These are phyloP conservation scores for Oxytorus armatus DNA, from an alignment of 2,888 invertebrate genomes.

Conservation along the genomic window DNA sequence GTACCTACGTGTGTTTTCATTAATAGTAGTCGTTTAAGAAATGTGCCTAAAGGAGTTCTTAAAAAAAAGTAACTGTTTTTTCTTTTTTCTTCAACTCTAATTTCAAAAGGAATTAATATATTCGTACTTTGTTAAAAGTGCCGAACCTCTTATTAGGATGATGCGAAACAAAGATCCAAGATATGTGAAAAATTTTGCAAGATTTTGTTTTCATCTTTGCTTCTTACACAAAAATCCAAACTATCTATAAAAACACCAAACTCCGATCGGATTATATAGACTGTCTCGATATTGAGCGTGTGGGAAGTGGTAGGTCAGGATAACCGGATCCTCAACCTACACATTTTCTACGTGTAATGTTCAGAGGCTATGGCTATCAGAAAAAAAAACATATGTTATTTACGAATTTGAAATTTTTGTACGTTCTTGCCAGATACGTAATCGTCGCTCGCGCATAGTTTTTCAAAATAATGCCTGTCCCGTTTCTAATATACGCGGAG, in stretches of 20 bases:
- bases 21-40: no score
- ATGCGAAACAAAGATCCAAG: background rate
- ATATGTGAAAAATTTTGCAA: no score
- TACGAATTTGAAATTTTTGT: no score
- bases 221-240: constrained; percentile 12
- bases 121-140: background rate
- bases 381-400: no score
- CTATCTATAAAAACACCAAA: constrained; percentile 19
- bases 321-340: constrained; percentile 49
- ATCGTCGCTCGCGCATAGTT: no score
- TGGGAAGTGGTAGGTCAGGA: constrained; percentile 62
- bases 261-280: constrained; percentile 7
- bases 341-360: no score
- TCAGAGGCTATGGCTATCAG: no score
- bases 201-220: no score
- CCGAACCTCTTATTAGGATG: constrained; percentile 17
- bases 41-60: background rate
- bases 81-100: background rate
- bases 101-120: background rate
- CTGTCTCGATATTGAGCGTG: constrained; percentile 15
- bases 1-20: no score
- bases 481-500: no score
- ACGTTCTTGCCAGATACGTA: no score
- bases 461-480: no score
- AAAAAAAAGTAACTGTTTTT: background rate